Percentiles rank a stretch among this genome's conserved stretches.
Evolutionary conservation across 1,140 invertebrate species (phyloP).

Genomic region (Tetramorium alpestre): DNA sequence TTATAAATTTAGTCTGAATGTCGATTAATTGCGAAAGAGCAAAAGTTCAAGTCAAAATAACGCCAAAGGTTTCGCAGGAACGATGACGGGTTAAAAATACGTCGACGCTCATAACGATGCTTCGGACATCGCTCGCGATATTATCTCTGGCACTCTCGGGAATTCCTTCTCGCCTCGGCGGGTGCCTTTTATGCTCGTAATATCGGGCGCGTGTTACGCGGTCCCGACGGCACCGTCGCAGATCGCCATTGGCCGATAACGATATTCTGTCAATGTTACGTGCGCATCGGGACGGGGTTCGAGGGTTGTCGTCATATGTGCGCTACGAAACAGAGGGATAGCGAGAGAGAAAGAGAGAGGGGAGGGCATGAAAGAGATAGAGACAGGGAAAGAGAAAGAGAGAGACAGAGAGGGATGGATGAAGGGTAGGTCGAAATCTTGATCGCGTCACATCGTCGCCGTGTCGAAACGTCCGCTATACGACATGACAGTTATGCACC

Average conservation of each 20-base stretch:
- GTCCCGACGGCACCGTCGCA: slow-evolving; percentile 37
- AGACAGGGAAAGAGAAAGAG: too few species aligned
- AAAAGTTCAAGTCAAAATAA: neutral
- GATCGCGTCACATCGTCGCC: slow-evolving; percentile 70
- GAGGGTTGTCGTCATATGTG: slow-evolving; percentile 52
- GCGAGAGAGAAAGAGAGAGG: neutral
- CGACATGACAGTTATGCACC: slow-evolving; percentile 74
- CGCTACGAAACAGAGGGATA: slow-evolving; percentile 11
- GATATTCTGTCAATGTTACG: slow-evolving; percentile 62
- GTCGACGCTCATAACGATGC: slow-evolving; percentile 51
- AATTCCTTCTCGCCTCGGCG: slow-evolving; percentile 69
- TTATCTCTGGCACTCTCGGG: slow-evolving; percentile 64
- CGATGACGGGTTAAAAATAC: slow-evolving; percentile 39
- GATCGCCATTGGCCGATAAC: slow-evolving; percentile 70
- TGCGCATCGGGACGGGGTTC: slow-evolving; percentile 24
- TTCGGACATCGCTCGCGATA: slow-evolving; percentile 62
- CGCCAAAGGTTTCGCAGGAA: neutral
- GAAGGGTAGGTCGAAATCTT: slow-evolving; percentile 68
- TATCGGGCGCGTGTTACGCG: slow-evolving; percentile 71
- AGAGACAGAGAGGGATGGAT: neutral
- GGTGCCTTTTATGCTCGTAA: slow-evolving; percentile 67
- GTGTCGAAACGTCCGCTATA: slow-evolving; percentile 63
- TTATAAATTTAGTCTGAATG: neutral
- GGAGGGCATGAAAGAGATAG: neutral
- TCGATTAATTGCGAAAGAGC: slow-evolving; percentile 10